A percentile compares a stretch with the other conserved stretches of the same genome.
phyloP scores from a whole-genome alignment of 2,888 invertebrate species.

The Abrostola triplasia region DNA sequence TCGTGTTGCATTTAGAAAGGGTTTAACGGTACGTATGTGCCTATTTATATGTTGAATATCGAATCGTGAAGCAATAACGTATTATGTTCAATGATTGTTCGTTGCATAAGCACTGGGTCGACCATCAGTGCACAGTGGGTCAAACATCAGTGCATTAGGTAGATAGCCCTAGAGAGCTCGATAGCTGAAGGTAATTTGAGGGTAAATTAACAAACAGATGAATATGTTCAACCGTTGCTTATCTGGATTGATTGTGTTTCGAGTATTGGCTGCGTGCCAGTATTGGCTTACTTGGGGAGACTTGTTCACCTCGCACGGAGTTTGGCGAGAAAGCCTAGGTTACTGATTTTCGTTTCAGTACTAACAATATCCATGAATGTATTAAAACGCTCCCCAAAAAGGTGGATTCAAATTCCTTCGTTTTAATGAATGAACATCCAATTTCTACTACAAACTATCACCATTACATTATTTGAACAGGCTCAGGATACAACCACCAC shows the following conservation, averaged over 20 bases:
- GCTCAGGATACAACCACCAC: constrained; percentile 53
- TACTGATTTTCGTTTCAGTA: not conserved
- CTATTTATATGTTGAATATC: constrained; percentile 22
- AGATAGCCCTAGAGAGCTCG: not conserved
- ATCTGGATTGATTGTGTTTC: not conserved
- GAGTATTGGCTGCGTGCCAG: not conserved
- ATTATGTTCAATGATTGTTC: constrained; percentile 44
- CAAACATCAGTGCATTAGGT: constrained; percentile 18
- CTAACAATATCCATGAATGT: too few species aligned
- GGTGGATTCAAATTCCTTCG: too few species aligned
- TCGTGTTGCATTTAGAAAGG: constrained; percentile 44
- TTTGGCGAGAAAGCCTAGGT: not conserved
- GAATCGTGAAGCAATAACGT: constrained; percentile 44
- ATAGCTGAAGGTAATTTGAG: not conserved
- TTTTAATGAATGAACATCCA: too few species aligned
- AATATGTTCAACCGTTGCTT: not conserved
- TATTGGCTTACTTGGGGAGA: not conserved
- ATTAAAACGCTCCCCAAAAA: too few species aligned
- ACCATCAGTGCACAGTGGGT: constrained; percentile 30
- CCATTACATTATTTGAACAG: constrained; percentile 47
- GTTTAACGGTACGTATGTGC: constrained; percentile 24
- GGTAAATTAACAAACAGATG: not conserved
- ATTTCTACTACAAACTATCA: constrained; percentile 21
- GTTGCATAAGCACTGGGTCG: constrained; percentile 44
- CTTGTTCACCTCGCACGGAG: not conserved